Conservation (phyloP, 2,113 vertebrate species). For the Mesoclemmys tuberculata region DNA sequence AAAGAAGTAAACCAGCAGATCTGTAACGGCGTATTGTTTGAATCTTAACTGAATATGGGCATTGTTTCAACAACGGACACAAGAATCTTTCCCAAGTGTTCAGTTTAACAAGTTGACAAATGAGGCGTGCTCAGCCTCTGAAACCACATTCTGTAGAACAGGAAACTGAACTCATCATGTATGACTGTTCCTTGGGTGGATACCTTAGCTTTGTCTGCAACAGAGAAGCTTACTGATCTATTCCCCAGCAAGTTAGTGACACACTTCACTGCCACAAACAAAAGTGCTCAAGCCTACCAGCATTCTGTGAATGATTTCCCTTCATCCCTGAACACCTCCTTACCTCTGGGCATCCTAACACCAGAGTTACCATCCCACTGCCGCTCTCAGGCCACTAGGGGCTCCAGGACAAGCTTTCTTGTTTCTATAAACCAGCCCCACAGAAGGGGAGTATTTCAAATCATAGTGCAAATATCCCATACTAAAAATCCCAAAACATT, state of each 20-base stretch:
- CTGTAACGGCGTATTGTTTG: background rate
- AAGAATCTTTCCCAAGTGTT: background rate
- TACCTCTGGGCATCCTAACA: background rate
- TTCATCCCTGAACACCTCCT: background rate
- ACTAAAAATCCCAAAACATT: background rate
- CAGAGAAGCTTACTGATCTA: background rate
- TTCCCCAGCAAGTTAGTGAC: background rate
- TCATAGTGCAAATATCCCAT: background rate
- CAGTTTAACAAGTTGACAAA: background rate
- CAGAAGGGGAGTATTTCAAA: background rate
- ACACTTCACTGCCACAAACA: conserved; percentile 2
- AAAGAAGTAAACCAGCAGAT: background rate
- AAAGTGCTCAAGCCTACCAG: background rate
- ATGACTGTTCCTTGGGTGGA: background rate
- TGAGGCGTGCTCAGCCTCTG: background rate
- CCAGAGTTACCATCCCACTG: background rate
- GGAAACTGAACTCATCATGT: background rate
- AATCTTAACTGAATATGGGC: background rate
- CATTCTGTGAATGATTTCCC: background rate
- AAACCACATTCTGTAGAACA: background rate
- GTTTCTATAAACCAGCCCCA: background rate
- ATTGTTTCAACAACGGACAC: background rate
- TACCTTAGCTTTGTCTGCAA: background rate
- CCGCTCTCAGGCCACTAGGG: background rate
- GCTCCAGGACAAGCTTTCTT: background rate